Evolutionary conservation across 1,140 invertebrate genomes (phyloP).

Genomic region (Globodera ellingtonae): DNA sequence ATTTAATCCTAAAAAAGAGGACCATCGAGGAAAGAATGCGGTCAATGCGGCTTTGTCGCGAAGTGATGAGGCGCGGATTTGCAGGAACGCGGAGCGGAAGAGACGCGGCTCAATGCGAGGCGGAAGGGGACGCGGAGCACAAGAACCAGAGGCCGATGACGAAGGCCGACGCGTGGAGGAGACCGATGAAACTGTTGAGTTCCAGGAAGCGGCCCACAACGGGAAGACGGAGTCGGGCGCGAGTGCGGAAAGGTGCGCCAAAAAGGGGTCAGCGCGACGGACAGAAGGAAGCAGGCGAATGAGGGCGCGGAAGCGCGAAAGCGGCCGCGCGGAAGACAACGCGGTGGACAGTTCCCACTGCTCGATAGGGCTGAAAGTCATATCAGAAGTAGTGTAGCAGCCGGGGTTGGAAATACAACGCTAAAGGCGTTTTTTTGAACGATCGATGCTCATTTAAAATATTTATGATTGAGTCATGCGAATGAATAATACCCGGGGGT

Average conservation of each 20-base stretch:
- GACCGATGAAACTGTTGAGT: background rate
- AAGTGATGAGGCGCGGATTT: background rate
- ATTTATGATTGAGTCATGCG: no score
- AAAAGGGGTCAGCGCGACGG: background rate
- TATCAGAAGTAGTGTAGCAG: background rate
- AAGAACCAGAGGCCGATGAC: background rate
- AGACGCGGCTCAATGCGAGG: background rate
- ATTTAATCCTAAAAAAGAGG: background rate
- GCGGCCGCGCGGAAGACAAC: conserved; percentile 3
- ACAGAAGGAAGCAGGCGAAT: conserved; percentile 16
- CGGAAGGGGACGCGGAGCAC: background rate
- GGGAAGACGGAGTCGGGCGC: background rate
- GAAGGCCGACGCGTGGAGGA: background rate
- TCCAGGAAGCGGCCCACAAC: background rate
- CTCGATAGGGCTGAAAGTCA: background rate
- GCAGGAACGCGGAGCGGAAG: background rate
- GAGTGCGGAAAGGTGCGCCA: background rate
- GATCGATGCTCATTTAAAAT: no score
- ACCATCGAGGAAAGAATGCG: conserved; percentile 8
- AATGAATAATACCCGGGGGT: background rate
- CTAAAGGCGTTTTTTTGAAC: no score
- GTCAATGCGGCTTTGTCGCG: background rate
- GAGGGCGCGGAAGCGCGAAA: conserved; percentile 3
- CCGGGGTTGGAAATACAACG: background rate
- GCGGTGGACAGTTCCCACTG: conserved; percentile 12